A percentile compares a stretch with the other conserved stretches of the same genome.
Evolutionary conservation across 2,113 vertebrate genomes (phyloP).

Genomic region (Lophius piscatorius): DNA sequence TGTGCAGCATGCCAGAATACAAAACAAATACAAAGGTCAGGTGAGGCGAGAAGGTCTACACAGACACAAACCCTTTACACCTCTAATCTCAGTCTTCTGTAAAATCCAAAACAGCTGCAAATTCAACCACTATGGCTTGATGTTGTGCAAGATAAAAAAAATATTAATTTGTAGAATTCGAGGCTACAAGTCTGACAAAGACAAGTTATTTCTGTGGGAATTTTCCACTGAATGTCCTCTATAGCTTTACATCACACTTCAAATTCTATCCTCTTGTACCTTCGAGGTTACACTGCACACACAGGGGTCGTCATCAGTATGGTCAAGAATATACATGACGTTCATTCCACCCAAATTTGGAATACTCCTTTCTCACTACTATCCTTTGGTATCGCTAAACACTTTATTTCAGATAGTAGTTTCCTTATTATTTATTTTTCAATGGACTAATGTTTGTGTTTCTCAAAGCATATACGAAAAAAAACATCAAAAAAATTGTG

Average conservation of each 20-base stretch:
- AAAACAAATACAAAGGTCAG: not conserved
- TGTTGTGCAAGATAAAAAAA: not conserved
- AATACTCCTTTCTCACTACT: not conserved
- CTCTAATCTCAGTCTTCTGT: slow-evolving; percentile 11
- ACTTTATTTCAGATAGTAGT: not conserved
- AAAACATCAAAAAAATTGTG: not conserved
- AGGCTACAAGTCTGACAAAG: not conserved
- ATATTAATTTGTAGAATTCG: not conserved
- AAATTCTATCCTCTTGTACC: too few species aligned
- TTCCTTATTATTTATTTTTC: too few species aligned
- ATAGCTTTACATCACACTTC: too few species aligned
- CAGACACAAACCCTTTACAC: slow-evolving; percentile 51
- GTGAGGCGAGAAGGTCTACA: slow-evolving; percentile 54
- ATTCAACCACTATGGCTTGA: not conserved
- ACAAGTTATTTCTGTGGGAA: too few species aligned
- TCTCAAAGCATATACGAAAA: not conserved
- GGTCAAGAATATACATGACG: not conserved
- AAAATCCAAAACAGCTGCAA: not conserved
- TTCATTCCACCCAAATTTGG: not conserved
- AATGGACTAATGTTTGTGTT: not conserved
- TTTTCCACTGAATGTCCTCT: too few species aligned
- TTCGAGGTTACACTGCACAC: too few species aligned
- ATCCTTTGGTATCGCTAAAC: not conserved
- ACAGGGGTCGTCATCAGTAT: too few species aligned
- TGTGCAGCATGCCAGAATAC: not conserved